phyloP scores from a whole-genome alignment of 2,797 vertebrate genomes.

The Argentina silus region DNA sequence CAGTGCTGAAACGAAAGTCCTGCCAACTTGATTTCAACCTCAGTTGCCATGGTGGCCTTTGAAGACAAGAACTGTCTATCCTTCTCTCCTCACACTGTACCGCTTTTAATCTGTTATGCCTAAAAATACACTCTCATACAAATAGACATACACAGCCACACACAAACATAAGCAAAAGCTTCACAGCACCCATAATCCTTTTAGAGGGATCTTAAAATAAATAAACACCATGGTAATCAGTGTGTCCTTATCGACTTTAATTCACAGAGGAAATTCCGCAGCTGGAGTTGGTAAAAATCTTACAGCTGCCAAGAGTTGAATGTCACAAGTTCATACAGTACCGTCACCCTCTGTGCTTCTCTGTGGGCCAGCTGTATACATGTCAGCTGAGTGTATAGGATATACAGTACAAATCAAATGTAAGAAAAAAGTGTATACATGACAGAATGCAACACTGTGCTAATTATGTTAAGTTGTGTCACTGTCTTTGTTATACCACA shows the following conservation, averaged over 20 bases:
- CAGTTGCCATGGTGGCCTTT: slow-evolving; percentile 40
- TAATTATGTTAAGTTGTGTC: neutral
- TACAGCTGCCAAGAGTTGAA: slow-evolving; percentile 17
- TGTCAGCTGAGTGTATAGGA: slow-evolving; percentile 14
- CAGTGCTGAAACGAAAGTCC: neutral
- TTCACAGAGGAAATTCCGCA: slow-evolving; percentile 24
- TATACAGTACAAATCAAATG: no score
- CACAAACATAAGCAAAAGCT: slow-evolving; percentile 25
- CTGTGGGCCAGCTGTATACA: slow-evolving; percentile 33
- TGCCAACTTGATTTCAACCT: slow-evolving; percentile 45
- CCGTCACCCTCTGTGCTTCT: slow-evolving; percentile 33
- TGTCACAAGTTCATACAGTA: slow-evolving; percentile 21
- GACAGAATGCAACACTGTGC: neutral
- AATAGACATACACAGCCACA: slow-evolving; percentile 33
- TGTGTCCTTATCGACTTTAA: slow-evolving; percentile 25
- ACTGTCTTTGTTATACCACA: neutral
- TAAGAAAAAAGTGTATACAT: neutral
- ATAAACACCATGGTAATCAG: slow-evolving; percentile 14
- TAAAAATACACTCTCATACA: slow-evolving; percentile 34
- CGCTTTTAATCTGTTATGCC: slow-evolving; percentile 41
- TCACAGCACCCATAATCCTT: slow-evolving; percentile 16
- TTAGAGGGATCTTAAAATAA: slow-evolving; percentile 23
- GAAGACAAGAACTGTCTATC: slow-evolving; percentile 49
- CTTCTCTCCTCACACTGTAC: slow-evolving; percentile 35
- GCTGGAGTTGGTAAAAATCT: slow-evolving; percentile 27